phyloP scores from a whole-genome alignment of 2,797 vertebrate genomes.

The Sorex maritimensis region DNA sequence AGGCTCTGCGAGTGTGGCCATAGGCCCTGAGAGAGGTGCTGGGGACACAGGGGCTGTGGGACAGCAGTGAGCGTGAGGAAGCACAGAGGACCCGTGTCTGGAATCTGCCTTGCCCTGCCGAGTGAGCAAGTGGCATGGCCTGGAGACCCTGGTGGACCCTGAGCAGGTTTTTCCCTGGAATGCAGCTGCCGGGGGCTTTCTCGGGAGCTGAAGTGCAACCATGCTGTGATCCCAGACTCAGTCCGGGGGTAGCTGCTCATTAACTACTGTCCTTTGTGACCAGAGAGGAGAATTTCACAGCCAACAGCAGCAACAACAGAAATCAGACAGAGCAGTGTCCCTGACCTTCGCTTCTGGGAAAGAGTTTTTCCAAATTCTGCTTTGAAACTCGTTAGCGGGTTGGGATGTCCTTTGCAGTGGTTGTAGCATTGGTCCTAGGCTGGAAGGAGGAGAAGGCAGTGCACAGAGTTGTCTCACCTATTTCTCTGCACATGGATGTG shows the following conservation, averaged over 20 bases:
- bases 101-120: no score
- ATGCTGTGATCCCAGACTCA: not conserved
- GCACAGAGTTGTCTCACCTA: no score
- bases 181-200: no score
- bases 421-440: not conserved
- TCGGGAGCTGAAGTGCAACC: not conserved
- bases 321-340: not conserved
- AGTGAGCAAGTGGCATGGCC: no score
- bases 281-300: not conserved
- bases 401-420: not conserved
- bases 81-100: not conserved
- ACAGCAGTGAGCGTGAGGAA: fast-evolving
- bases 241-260: not conserved
- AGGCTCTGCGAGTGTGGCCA: not conserved
- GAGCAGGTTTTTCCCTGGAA: no score
- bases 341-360: not conserved
- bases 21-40: no score
- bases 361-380: not conserved
- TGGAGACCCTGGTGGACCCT: no score
- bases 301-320: no score
- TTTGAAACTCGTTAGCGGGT: not conserved
- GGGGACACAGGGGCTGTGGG: no score
- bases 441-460: not conserved
- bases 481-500: no score
- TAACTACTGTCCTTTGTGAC: not conserved